These are phyloP conservation scores for Daboia siamensis DNA, from an alignment of 2,113 vertebrate genomes.

Conservation along the genomic window DNA sequence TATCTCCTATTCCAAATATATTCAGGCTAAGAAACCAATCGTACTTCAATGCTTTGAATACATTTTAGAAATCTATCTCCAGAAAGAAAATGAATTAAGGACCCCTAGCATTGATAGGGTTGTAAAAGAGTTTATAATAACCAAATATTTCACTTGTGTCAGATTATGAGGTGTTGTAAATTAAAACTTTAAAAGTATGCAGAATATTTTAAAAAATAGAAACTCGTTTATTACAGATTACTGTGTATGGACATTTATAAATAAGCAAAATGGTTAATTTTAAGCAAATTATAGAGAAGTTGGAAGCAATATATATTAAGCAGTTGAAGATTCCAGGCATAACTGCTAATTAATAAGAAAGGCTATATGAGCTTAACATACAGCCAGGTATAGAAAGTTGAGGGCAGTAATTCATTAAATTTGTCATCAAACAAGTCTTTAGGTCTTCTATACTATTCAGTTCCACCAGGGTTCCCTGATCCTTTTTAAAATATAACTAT, in stretches of 20 bases:
- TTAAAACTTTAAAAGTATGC: not conserved
- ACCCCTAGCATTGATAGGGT: not conserved
- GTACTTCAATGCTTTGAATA: not conserved
- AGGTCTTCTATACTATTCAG: not conserved
- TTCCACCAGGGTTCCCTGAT: not conserved
- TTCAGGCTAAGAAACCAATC: not conserved
- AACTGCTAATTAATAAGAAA: not conserved
- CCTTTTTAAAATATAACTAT: not conserved
- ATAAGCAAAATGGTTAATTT: conserved; percentile 3
- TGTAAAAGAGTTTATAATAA: not conserved
- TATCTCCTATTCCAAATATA: not conserved
- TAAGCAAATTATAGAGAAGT: not conserved
- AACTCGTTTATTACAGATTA: not conserved
- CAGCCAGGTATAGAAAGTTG: not conserved
- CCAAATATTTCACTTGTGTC: not conserved
- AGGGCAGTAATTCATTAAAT: not conserved
- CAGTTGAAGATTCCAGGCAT: not conserved
- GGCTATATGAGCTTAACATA: not conserved
- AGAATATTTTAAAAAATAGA: not conserved
- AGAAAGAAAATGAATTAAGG: not conserved
- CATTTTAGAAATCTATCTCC: not conserved
- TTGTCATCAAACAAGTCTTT: not conserved
- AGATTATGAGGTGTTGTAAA: not conserved
- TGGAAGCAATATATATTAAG: not conserved
- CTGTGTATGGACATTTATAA: not conserved